Base-by-base conservation (phyloP, 2,797 vertebrate species). In the Clamator glandarius region DNA sequence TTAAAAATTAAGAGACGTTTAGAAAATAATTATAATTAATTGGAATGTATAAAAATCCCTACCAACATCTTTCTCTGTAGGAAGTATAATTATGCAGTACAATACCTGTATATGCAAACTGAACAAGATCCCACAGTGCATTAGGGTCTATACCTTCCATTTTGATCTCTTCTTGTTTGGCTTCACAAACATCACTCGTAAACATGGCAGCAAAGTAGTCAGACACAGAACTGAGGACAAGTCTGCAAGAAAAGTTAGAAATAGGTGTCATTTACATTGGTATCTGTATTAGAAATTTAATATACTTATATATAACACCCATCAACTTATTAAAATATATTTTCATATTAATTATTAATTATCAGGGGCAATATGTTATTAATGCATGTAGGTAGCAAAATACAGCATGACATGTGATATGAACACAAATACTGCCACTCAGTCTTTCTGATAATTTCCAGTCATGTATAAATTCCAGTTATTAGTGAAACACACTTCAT, bases 121-220 rank as follows among this genome's bases (percentile, higher is more conserved):
- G 98, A 70, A 98, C 98, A 74, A 98, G 98, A 89, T 98, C 98
- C 98, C 98, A 98, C n/a, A 98, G 95, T 4, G 98, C 98, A 80
- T 97, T 98, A 63, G 98, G 98, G 57, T 98, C 98, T 95, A 98
- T 98, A 74, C 98, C 98, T 97, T 98, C 98, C 98, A 98, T 98
- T 96, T 98, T 98, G 89, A 98, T 98, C 85, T 98, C 98, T n/a
- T 98, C 98, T 96, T 98, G 98, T 44, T 98, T 98, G 87, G 98
- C 98, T 96, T 98, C 98, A 93, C 98, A 98, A 85, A 98, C 98
- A 86, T 98, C 98, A 84, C 98, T 98, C 75, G 98, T 98, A 96
- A 98, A 98, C 98, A 98, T 98, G 48, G 98, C 98, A 74, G 98
- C 98, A 97, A 98, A 98, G 70, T 98, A 98, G 96, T 98, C 98